Evolutionary conservation across 2,113 vertebrate genomes (phyloP).

Genomic region (Oryzias curvinotus): DNA sequence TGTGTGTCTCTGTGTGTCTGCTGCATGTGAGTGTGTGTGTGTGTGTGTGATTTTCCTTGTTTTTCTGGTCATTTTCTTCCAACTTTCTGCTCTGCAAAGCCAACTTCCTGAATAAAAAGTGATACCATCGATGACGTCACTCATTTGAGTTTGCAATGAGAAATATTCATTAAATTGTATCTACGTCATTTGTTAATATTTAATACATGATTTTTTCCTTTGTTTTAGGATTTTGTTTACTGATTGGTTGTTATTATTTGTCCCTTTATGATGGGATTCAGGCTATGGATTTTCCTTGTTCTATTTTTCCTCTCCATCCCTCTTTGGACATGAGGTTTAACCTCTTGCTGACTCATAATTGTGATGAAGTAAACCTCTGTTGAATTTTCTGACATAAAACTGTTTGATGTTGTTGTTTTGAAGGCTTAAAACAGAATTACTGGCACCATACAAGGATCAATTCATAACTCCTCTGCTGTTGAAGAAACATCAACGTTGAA

Average conservation of each 20-base stretch:
- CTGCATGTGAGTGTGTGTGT: constrained; percentile 5
- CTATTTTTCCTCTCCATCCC: background rate
- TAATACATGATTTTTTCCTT: too few species aligned
- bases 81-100: constrained; percentile 28
- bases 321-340: background rate
- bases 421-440: too few species aligned
- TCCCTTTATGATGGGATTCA: constrained; percentile 19
- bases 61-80: constrained; percentile 6
- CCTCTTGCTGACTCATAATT: too few species aligned
- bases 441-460: background rate
- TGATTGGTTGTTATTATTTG: background rate
- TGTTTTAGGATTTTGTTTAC: too few species aligned
- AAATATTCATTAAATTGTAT: too few species aligned
- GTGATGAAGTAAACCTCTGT: too few species aligned
- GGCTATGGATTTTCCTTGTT: background rate
- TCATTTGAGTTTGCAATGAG: constrained; percentile 36
- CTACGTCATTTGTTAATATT: too few species aligned
- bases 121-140: constrained; percentile 51
- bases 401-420: too few species aligned
- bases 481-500: constrained; percentile 1
- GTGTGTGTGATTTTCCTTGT: constrained; percentile 14
- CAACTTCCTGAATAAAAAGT: constrained; percentile 50
- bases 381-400: too few species aligned
- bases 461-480: background rate
- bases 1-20: constrained; percentile 7